These are phyloP conservation scores for Thomomys bottae DNA, from an alignment of 2,113 vertebrate genomes.

Conservation along the genomic window DNA sequence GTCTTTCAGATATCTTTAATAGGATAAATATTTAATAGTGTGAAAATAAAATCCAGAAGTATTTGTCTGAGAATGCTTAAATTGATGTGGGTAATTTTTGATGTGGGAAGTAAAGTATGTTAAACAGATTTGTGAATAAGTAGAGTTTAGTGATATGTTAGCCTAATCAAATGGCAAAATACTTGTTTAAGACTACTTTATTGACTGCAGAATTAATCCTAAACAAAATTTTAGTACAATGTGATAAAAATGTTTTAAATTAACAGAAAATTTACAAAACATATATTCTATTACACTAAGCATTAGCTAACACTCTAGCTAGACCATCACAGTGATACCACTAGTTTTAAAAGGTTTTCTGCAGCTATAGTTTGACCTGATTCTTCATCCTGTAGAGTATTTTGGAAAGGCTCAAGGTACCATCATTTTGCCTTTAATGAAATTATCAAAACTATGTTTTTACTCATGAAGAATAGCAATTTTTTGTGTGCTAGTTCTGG, in stretches of 20 bases:
- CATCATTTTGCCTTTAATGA: neutral
- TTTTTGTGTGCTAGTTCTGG: neutral
- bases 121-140: neutral
- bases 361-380: neutral
- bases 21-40: neutral
- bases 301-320: neutral
- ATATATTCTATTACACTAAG: neutral
- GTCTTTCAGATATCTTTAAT: neutral
- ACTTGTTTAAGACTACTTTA: neutral
- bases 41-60: neutral
- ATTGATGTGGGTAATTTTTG: neutral
- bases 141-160: neutral
- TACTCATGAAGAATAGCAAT: neutral
- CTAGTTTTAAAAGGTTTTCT: neutral
- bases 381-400: neutral
- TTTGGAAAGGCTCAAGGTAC: neutral
- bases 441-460: neutral
- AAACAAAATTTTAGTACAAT: neutral
- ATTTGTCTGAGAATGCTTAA: neutral
- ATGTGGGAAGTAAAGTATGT: neutral
- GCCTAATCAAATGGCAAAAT: neutral
- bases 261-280: neutral
- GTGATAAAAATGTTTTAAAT: neutral
- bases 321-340: neutral
- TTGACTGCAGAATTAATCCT: neutral